A percentile compares a stretch with the other conserved stretches of the same genome.
These are phyloP conservation scores for Agrotis clavis DNA, from an alignment of 2,888 invertebrate genomes.

Conservation along the genomic window DNA sequence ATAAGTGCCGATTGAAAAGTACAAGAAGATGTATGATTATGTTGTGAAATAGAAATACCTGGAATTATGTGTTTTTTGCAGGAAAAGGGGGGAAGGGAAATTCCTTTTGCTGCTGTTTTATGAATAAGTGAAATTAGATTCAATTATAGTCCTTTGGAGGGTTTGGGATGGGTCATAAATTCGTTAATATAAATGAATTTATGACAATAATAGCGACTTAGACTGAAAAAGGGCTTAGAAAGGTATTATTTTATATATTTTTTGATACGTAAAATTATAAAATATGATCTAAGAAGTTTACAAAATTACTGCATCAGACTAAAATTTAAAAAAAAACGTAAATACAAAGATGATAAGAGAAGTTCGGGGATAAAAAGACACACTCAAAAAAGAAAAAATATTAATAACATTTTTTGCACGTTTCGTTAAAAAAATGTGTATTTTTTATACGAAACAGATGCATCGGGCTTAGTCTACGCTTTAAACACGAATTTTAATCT, in stretches of 20 bases:
- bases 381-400: slow-evolving; percentile 40
- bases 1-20: slow-evolving; percentile 22
- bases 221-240: not conserved
- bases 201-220: not conserved
- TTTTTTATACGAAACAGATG: slow-evolving; percentile 69
- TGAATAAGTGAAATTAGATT: slow-evolving; percentile 17
- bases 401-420: slow-evolving; percentile 63
- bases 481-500: slow-evolving; percentile 38
- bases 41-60: slow-evolving; percentile 16
- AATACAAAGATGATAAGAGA: slow-evolving; percentile 31
- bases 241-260: too few species aligned
- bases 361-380: slow-evolving; percentile 39
- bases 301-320: not conserved
- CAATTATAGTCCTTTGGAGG: not conserved
- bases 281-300: not conserved
- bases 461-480: slow-evolving; percentile 55
- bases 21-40: slow-evolving; percentile 27
- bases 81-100: slow-evolving; percentile 9
- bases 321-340: slow-evolving; percentile 6
- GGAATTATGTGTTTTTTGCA: slow-evolving; percentile 19
- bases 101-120: slow-evolving; percentile 26
- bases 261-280: not conserved
- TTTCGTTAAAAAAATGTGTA: slow-evolving; percentile 63
- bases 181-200: too few species aligned
- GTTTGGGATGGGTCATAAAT: too few species aligned